Percentiles rank a stretch among this genome's conserved stretches.
phyloP scores from a whole-genome alignment of 1,140 invertebrate species.

The Catajapyx aquilonaris region DNA sequence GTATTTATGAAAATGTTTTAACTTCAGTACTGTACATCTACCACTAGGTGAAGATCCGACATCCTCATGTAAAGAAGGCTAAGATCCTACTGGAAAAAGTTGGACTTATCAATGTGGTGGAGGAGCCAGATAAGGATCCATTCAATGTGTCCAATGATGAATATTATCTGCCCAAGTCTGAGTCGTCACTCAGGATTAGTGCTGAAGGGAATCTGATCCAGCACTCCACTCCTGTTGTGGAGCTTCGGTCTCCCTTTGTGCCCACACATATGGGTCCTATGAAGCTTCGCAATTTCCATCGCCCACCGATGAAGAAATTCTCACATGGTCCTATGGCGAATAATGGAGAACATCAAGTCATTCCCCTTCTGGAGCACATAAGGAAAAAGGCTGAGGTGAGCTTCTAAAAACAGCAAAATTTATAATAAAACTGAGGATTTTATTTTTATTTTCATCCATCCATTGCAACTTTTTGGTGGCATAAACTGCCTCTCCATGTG shows the following conservation, averaged over 20 bases:
- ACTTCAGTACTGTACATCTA: conserved; percentile 15
- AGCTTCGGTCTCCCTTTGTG: conserved; percentile 81
- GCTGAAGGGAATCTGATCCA: conserved; percentile 71
- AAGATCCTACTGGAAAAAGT: conserved; percentile 89
- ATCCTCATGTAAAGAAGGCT: conserved; percentile 89
- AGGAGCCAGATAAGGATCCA: conserved; percentile 80
- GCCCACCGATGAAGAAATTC: conserved; percentile 70
- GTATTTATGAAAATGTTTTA: no score
- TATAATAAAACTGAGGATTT: background rate
- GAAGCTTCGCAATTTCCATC: conserved; percentile 80
- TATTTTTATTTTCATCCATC: conserved; percentile 1
- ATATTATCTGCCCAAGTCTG: conserved; percentile 78
- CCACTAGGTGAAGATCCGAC: conserved; percentile 78
- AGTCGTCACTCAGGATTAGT: conserved; percentile 50
- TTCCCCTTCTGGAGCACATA: conserved; percentile 74
- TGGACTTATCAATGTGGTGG: conserved; percentile 80
- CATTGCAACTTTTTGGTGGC: no score
- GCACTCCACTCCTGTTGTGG: conserved; percentile 93
- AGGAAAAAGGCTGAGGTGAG: conserved; percentile 67
- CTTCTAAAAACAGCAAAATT: conserved; percentile 3
- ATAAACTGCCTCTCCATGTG: no score
- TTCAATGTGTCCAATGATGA: conserved; percentile 98
- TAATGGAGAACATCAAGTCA: conserved; percentile 45
- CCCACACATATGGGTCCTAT: conserved; percentile 72
- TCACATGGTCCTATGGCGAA: conserved; percentile 56